Conservation (phyloP, 1,140 invertebrate genomes). For the Camponotus vicinus region DNA sequence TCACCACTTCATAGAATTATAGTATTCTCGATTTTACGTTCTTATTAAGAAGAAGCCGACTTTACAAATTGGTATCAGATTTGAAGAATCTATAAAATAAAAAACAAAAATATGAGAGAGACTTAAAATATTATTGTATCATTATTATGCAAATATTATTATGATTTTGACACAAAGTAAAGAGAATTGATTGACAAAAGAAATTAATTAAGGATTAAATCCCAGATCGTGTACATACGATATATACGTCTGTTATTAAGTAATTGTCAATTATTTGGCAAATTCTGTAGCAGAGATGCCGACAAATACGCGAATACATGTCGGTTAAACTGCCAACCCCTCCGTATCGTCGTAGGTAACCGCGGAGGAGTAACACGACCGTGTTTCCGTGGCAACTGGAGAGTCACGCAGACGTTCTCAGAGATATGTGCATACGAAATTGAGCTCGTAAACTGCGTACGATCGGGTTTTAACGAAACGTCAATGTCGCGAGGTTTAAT, state of each 20-base stretch:
- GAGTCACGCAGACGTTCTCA: not conserved
- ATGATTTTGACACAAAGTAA: not conserved
- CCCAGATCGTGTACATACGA: not conserved
- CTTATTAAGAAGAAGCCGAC: not conserved
- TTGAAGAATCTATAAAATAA: not conserved
- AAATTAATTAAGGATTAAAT: slow-evolving; percentile 21
- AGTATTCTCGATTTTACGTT: not conserved
- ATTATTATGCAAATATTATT: not conserved
- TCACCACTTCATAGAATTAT: not conserved
- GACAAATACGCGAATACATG: slow-evolving; percentile 12
- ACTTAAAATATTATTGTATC: not conserved
- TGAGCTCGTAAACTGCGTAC: slow-evolving; percentile 27
- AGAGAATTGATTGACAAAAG: not conserved
- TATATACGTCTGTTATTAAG: not conserved
- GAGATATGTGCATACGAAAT: not conserved
- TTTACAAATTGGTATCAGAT: not conserved
- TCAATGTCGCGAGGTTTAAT: slow-evolving; percentile 15
- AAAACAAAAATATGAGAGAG: not conserved
- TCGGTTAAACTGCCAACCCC: slow-evolving; percentile 22
- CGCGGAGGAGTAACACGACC: slow-evolving; percentile 36
- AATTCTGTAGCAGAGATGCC: not conserved
- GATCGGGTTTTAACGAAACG: slow-evolving; percentile 6
- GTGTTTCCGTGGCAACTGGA: slow-evolving; percentile 55
- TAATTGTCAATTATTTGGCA: slow-evolving; percentile 26
- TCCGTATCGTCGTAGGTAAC: slow-evolving; percentile 48